These are phyloP conservation scores for Hydractinia echinata DNA, from an alignment of 30 jellyfish, hydroid and myxozoan genomes.

Conservation along the genomic window DNA sequence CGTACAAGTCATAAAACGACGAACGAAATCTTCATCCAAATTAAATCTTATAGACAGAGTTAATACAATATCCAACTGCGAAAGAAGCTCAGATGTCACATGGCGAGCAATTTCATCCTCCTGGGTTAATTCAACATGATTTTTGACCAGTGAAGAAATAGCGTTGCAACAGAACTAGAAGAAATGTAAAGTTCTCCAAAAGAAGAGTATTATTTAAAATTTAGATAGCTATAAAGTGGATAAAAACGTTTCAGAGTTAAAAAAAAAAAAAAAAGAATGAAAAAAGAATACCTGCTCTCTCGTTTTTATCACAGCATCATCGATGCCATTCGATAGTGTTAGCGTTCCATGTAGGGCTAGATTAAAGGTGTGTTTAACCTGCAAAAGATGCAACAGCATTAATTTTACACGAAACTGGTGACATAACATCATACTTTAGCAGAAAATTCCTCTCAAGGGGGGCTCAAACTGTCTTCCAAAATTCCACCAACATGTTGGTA, in stretches of 20 bases:
- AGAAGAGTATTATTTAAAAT: background rate
- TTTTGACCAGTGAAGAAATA: background rate
- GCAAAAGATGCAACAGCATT: background rate
- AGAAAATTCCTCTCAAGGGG: too few relatives aligned
- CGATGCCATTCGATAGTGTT: conserved; percentile 24
- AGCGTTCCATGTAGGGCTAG: conserved; percentile 26
- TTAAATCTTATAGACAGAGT: conserved; percentile 1
- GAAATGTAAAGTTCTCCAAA: background rate
- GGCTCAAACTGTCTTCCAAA: too few relatives aligned
- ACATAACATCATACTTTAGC: too few relatives aligned
- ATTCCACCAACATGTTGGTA: too few relatives aligned
- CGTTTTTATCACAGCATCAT: conserved; percentile 8
- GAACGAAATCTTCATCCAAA: background rate
- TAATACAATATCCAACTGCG: background rate
- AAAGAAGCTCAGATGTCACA: conserved; percentile 7
- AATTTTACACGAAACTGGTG: background rate
- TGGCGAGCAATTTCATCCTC: background rate
- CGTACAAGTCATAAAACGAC: conserved; percentile 17
- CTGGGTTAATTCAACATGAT: conserved; percentile 15
- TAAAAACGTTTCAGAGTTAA: background rate
- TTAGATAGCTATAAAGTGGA: background rate
- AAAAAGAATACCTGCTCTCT: conserved; percentile 14
- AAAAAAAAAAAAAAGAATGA: background rate
- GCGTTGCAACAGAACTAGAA: conserved; percentile 26
- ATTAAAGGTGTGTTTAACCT: conserved; percentile 41